Evolutionary conservation across 2,797 vertebrate species (phyloP), one percentile per base, ranked within the genome.

Genomic region (Ctenopoma kingsleyae): DNA sequence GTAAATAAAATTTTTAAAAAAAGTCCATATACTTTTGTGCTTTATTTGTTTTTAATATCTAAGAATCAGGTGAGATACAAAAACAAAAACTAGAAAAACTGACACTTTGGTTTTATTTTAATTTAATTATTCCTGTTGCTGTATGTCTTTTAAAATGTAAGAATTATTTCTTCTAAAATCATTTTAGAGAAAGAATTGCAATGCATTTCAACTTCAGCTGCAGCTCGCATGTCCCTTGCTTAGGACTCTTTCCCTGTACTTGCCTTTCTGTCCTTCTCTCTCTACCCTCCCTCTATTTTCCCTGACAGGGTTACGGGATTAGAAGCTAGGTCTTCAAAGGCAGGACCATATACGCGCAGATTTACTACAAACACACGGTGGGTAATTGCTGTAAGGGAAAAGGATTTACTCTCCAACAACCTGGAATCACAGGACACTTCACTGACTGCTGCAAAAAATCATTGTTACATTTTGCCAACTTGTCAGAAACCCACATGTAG

Each of bases 1-100:
- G 84, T 93, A 95, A 95, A 93, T 94, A 67, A 77, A 49, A 64
- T n/a, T n/a, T n/a, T n/a, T n/a, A 76, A 69, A 54, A 76, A 76
- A 67, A 49, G 72, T 80, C 35, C 25, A 53, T 58, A 35, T 53
- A 82, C 81, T 77, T 71, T 67, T 80, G 58, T 59, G 69, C 80
- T 79, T 83, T 85, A 88, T 92, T 90, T 90, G 57, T 82, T 66
- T 89, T 89, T 88, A 89, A 86, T 92, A 89, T 88, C 67, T 76
- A 81, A 85, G 73, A 87, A 85, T 84, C 66, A 60, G 70, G 70
- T 72, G 75, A 87, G 81, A 81, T 82, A 73, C 77, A 22, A 82
- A 85, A 90, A 86, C 73, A 40, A 40, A 13, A 40, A 83, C 27
- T 62, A 71, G 57, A 82, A 86, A 67, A 74, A 67, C 36, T 47